Base-by-base conservation (phyloP, 1,140 invertebrate genomes). In the Druon quercuslanigerum region DNA sequence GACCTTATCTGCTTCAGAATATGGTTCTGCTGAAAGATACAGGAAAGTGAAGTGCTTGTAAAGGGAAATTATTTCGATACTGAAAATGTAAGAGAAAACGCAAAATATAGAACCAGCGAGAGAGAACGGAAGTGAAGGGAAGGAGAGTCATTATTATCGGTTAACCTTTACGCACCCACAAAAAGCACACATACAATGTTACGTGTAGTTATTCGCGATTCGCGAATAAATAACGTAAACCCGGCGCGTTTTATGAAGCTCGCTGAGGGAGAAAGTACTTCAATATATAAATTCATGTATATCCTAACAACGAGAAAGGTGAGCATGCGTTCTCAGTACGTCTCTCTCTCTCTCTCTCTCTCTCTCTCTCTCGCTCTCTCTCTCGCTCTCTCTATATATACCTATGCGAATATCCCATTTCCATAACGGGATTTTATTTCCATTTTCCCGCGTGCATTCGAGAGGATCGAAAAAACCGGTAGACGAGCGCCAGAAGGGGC, bases 341-440 rank as follows among this genome's bases (percentile, higher is more conserved):
- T 11, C 19, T 17, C 3, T 13, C 11, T 8, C 33, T 60, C 1
- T 25, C 1, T 3, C 1, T 25, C 1, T 25, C 1, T 25, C 1
- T 25, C n/a, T n/a, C n/a, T 25, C 1, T 25, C 1, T 3, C 1
- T 25, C 1, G 1, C 1, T 25, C 1, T 25, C 1, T 25, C 1
- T 25, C 1, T 25, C 1, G 1, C 1, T 25, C 1, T 25, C 2
- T 33, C 2, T 33, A 33, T 33, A 33, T 33, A 66, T 46, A 66
- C 60, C 60, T 66, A 66, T 52, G 52, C 19, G 56, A 52, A 50
- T 76, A 66, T 75, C 57, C 54, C 73, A 86, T 86, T 86, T 85
- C 85, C 85, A 86, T 86, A 85, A 86, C 79, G 79, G 84, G 80
- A 85, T 85, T 83, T 84, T 85, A 86, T 86, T 86, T 84, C 82